Evolutionary conservation across 2,797 vertebrate genomes (phyloP).

Genomic region (Sebastes dallii): DNA sequence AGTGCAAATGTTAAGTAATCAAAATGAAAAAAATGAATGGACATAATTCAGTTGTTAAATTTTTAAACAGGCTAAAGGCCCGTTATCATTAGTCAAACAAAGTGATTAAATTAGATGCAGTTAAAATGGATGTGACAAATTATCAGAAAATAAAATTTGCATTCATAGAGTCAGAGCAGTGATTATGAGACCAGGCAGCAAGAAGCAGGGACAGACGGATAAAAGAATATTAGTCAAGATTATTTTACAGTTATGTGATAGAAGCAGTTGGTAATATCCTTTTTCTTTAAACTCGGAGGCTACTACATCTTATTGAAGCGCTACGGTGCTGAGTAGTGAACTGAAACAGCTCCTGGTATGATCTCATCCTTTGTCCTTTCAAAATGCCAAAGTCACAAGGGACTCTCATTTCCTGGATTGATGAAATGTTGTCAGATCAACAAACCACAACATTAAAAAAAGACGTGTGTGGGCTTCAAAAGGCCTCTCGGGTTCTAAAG

Average conservation of each 20-base stretch:
- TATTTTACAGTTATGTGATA: too few species aligned
- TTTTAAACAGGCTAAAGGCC: background rate
- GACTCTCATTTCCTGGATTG: background rate
- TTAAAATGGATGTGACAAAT: background rate
- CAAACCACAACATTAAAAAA: background rate
- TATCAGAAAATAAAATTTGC: background rate
- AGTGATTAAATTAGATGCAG: background rate
- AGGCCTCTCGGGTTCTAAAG: background rate
- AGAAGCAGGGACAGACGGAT: background rate
- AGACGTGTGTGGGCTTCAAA: slow-evolving; percentile 14
- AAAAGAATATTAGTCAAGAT: background rate
- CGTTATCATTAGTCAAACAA: background rate
- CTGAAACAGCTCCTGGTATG: background rate
- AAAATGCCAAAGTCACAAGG: slow-evolving; percentile 16
- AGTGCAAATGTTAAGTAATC: background rate
- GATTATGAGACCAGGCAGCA: background rate
- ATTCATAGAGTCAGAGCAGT: background rate
- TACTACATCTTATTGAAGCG: background rate
- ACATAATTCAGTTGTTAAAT: background rate
- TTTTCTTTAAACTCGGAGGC: background rate
- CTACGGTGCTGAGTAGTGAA: background rate
- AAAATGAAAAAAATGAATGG: background rate
- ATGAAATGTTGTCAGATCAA: slow-evolving; percentile 17
- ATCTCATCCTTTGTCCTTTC: slow-evolving; percentile 43
- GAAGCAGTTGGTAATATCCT: too few species aligned